These are phyloP conservation scores for Orthonyx spaldingii DNA, from an alignment of 2,113 vertebrate species.

Conservation along the genomic window DNA sequence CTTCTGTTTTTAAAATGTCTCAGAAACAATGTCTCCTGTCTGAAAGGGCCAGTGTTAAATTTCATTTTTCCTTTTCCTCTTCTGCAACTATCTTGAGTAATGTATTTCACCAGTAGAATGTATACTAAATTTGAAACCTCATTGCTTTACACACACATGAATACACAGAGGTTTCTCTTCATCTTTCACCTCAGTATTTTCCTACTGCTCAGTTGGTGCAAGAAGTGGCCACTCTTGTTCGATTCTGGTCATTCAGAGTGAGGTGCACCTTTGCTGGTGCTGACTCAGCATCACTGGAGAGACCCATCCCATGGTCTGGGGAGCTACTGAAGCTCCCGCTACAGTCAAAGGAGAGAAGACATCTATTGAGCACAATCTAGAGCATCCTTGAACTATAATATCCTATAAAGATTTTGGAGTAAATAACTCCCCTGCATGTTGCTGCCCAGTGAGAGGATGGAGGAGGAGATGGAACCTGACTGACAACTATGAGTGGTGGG, in stretches of 20 bases:
- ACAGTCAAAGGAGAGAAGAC: not conserved
- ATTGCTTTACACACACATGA: not conserved
- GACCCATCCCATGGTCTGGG: accelerated
- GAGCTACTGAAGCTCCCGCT: not conserved
- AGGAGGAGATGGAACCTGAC: too few relatives aligned
- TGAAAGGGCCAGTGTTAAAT: not conserved
- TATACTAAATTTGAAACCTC: not conserved
- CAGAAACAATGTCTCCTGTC: not conserved
- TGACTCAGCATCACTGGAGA: not conserved
- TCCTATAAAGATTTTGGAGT: accelerated
- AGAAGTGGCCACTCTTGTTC: not conserved
- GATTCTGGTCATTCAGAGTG: not conserved
- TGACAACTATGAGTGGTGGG: too few relatives aligned
- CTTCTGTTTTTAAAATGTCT: not conserved
- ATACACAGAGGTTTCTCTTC: not conserved
- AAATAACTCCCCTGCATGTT: not conserved
- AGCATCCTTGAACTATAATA: not conserved
- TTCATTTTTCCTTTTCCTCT: not conserved
- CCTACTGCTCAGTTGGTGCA: not conserved
- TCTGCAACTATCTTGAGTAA: not conserved
- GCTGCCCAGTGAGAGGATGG: too few relatives aligned
- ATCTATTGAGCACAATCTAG: not conserved
- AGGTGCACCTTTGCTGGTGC: not conserved
- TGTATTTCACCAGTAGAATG: not conserved
- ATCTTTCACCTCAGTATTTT: not conserved